These are phyloP conservation scores for Zygogramma bicolorata DNA, from an alignment of 2,888 invertebrate species.

Conservation along the genomic window DNA sequence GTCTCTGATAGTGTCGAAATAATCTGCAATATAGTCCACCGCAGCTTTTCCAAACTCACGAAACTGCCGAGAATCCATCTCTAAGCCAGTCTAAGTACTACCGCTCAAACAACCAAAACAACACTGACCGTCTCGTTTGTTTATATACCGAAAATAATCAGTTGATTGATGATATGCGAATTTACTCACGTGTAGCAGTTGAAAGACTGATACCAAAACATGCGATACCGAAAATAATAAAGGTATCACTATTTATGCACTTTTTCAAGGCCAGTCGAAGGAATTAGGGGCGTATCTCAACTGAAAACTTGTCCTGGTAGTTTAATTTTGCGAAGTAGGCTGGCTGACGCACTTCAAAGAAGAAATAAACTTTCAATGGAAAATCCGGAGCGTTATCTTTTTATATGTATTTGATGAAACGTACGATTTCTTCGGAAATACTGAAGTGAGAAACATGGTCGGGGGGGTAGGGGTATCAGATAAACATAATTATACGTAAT, in stretches of 20 bases:
- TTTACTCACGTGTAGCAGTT: neutral
- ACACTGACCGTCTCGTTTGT: neutral
- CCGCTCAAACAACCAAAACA: neutral
- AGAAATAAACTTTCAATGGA: neutral
- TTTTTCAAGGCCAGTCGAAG: neutral
- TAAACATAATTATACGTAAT: neutral
- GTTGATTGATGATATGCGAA: neutral
- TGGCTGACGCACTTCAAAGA: neutral
- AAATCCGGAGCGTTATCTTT: neutral
- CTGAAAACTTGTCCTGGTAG: neutral
- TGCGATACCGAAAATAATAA: neutral
- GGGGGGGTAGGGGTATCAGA: neutral
- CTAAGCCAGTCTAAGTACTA: neutral
- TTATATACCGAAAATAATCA: neutral
- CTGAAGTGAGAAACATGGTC: neutral
- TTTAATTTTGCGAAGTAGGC: neutral
- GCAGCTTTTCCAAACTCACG: conserved; percentile 86
- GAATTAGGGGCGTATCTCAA: conserved; percentile 3
- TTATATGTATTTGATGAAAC: neutral
- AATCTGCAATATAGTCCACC: conserved; percentile 91
- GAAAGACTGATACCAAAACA: neutral
- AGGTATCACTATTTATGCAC: neutral
- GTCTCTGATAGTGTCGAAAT: conserved; percentile 85
- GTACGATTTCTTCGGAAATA: neutral
- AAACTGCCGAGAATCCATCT: conserved; percentile 83